phyloP scores from a whole-genome alignment of 2,797 vertebrate genomes.

The Periophthalmus magnuspinnatus region DNA sequence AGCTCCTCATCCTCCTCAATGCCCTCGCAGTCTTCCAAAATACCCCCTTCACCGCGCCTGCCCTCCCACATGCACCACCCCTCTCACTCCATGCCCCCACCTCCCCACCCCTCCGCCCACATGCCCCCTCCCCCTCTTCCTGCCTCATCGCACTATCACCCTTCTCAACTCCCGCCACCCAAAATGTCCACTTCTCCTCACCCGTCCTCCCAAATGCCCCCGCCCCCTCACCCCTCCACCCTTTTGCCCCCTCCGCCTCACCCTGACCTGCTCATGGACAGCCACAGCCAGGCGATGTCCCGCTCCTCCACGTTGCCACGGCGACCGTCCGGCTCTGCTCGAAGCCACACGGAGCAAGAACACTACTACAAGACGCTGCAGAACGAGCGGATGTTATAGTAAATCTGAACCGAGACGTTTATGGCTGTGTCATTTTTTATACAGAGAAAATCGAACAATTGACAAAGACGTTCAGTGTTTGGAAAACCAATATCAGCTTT shows the following conservation, averaged over 20 bases:
- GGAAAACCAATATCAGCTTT: constrained; percentile 13
- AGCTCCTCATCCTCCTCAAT: constrained; percentile 34
- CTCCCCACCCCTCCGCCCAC: constrained; percentile 53
- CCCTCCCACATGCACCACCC: constrained; percentile 20
- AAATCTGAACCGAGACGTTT: constrained; percentile 26
- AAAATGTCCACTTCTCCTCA: constrained; percentile 63
- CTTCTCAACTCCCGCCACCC: constrained; percentile 57
- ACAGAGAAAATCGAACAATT: constrained; percentile 11
- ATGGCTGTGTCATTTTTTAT: constrained; percentile 36
- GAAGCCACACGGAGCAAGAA: constrained; percentile 79
- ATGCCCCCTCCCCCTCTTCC: constrained; percentile 51
- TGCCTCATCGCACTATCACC: constrained; percentile 57
- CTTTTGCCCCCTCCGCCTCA: constrained; percentile 70
- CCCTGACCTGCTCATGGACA: constrained; percentile 78
- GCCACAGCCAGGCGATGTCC: constrained; percentile 70
- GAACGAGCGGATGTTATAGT: constrained; percentile 74
- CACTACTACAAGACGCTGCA: constrained; percentile 92
- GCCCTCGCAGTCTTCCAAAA: constrained; percentile 56
- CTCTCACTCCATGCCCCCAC: constrained; percentile 68
- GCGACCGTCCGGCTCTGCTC: constrained; percentile 73
- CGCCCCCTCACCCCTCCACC: constrained; percentile 49
- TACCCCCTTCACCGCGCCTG: constrained; percentile 67
- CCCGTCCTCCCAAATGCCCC: constrained; percentile 43
- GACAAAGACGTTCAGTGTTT: constrained; percentile 30
- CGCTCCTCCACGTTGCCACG: constrained; percentile 85